Evolutionary conservation across 2,113 vertebrate species (phyloP).

Genomic region (Festucalex cinctus): DNA sequence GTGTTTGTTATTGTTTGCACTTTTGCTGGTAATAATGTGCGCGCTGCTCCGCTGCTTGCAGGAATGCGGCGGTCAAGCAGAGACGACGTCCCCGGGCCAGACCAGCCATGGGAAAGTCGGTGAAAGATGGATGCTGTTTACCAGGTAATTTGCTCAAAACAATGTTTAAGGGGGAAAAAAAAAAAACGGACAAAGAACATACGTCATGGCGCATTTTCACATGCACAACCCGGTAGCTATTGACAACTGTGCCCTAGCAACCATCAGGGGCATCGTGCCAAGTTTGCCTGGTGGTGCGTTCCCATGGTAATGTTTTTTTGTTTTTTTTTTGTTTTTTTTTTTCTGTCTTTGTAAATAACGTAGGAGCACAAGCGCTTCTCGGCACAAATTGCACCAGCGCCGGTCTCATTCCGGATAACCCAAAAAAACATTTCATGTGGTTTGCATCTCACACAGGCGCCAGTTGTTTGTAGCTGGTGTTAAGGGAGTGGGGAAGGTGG

Average conservation of each 20-base stretch:
- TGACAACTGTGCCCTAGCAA: slow-evolving; percentile 76
- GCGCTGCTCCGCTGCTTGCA: slow-evolving; percentile 54
- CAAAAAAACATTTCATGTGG: slow-evolving; percentile 28
- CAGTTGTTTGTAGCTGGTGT: too few relatives aligned
- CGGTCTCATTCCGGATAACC: slow-evolving; percentile 35
- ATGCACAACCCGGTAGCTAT: slow-evolving; percentile 61
- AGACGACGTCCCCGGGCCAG: slow-evolving; percentile 24
- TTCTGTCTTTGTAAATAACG: slow-evolving; percentile 71
- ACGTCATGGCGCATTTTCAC: neutral
- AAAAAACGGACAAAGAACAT: neutral
- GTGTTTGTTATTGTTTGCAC: slow-evolving; percentile 39
- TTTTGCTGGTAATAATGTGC: slow-evolving; percentile 34
- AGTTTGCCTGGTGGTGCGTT: slow-evolving; percentile 74
- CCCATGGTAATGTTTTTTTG: slow-evolving; percentile 73
- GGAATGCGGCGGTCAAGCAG: slow-evolving; percentile 44
- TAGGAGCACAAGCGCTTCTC: slow-evolving; percentile 42
- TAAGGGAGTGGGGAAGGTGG: too few relatives aligned
- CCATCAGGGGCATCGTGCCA: slow-evolving; percentile 72
- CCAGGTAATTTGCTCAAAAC: slow-evolving; percentile 52
- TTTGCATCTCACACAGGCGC: slow-evolving; percentile 18
- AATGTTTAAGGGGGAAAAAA: neutral
- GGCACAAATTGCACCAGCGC: slow-evolving; percentile 42
- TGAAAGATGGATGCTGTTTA: slow-evolving; percentile 13
- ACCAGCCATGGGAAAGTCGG: slow-evolving; percentile 31
- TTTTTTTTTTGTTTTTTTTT: slow-evolving; percentile 59